These are phyloP conservation scores for Schizotus pectinicornis DNA, from an alignment of 2,888 invertebrate genomes.

Conservation along the genomic window DNA sequence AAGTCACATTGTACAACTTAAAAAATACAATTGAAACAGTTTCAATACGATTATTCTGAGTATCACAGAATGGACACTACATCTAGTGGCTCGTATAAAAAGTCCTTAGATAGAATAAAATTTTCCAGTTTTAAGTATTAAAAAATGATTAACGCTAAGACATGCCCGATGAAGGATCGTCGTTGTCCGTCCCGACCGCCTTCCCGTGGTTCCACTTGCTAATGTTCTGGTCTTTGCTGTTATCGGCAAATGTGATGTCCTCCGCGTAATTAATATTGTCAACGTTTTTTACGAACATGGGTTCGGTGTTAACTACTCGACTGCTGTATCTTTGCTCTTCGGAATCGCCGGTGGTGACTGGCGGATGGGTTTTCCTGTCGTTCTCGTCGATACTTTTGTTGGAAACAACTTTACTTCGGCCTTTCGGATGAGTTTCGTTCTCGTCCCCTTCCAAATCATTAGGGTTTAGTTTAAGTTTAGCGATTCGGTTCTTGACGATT, in stretches of 20 bases:
- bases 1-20: constrained; percentile 24
- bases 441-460: constrained; percentile 51
- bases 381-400: constrained; percentile 56
- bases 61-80: constrained; percentile 61
- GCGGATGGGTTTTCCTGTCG: constrained; percentile 52
- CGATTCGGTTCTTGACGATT: constrained; percentile 79
- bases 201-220: constrained; percentile 35
- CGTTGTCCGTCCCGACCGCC: constrained; percentile 50
- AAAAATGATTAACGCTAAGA: constrained; percentile 53
- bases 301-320: constrained; percentile 57
- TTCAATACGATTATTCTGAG: constrained; percentile 57
- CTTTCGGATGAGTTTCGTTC: constrained; percentile 44
- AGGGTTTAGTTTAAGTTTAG: constrained; percentile 53
- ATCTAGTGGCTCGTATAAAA: constrained; percentile 60
- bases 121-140: constrained; percentile 25
- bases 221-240: constrained; percentile 29
- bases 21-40: constrained; percentile 40
- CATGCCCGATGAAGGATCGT: constrained; percentile 60
- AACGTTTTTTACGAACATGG: constrained; percentile 56
- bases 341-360: constrained; percentile 55
- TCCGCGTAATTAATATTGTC: constrained; percentile 46
- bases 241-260: constrained; percentile 30
- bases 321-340: constrained; percentile 57
- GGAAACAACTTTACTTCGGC: constrained; percentile 53
- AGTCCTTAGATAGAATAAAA: constrained; percentile 53